Percentiles rank a stretch among this genome's conserved stretches.
These are phyloP conservation scores for Monarcha castaneiventris DNA, from an alignment of 2,113 vertebrate genomes.

Conservation along the genomic window DNA sequence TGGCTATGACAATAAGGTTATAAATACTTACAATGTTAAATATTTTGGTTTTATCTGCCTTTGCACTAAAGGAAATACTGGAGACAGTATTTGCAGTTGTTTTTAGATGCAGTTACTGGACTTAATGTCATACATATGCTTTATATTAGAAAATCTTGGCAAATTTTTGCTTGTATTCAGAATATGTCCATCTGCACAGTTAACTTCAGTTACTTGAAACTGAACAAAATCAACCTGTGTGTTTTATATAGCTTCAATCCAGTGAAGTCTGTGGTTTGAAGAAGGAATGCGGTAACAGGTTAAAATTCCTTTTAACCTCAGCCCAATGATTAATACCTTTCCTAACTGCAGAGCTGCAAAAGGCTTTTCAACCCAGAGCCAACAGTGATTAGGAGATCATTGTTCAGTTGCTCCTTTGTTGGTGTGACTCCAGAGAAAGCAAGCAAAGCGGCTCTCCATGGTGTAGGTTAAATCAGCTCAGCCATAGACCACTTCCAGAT, in stretches of 20 bases:
- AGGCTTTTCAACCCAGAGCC: neutral
- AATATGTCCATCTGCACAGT: neutral
- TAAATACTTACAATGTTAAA: neutral
- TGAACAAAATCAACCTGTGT: neutral
- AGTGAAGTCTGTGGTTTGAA: neutral
- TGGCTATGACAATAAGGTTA: neutral
- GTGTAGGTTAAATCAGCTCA: neutral
- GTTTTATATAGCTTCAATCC: neutral
- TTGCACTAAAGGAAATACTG: neutral
- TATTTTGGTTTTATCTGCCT: neutral
- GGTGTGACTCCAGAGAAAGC: neutral
- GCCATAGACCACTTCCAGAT: neutral
- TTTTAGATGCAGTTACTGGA: neutral
- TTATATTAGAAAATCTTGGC: neutral
- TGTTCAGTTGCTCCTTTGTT: neutral
- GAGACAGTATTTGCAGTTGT: neutral
- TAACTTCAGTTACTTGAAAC: neutral
- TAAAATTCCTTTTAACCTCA: neutral
- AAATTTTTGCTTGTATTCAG: neutral
- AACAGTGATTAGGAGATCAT: neutral
- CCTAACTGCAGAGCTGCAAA: neutral
- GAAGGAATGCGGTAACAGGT: rapidly evolving
- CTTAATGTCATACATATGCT: neutral
- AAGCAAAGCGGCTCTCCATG: neutral
- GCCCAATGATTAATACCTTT: neutral